Evolutionary conservation across 2,797 vertebrate genomes (phyloP).

Genomic region (Pseudotriccus pelzelni): DNA sequence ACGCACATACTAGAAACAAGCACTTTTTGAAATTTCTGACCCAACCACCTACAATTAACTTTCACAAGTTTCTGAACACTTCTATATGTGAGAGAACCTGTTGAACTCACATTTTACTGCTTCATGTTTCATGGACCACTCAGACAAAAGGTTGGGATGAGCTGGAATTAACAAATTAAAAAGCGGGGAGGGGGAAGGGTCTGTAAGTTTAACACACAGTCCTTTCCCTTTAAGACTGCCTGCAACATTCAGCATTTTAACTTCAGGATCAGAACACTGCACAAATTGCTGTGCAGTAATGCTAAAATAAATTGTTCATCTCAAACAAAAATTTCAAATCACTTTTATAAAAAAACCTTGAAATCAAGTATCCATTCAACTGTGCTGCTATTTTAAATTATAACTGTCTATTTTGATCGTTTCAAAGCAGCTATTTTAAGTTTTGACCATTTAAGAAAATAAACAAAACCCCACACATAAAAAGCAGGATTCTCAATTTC

Average conservation of each 20-base stretch:
- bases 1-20: neutral
- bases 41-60: neutral
- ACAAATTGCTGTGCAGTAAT: neutral
- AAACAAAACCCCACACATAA: neutral
- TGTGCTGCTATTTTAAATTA: neutral
- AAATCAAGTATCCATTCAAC: neutral
- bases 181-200: fast-evolving
- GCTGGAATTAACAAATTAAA: neutral
- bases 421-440: neutral
- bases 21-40: neutral
- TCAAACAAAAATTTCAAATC: neutral
- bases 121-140: neutral
- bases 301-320: neutral
- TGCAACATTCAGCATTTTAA: neutral
- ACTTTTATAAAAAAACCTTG: neutral
- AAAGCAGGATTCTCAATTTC: neutral
- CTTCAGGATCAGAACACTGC: neutral
- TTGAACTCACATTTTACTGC: neutral
- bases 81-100: neutral
- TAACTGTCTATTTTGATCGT: neutral
- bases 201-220: neutral
- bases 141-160: neutral
- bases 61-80: neutral
- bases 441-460: neutral
- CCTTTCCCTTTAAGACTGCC: neutral